These are phyloP conservation scores for Todiramphus chloris DNA, from an alignment of 2,113 vertebrate species.

Conservation along the genomic window DNA sequence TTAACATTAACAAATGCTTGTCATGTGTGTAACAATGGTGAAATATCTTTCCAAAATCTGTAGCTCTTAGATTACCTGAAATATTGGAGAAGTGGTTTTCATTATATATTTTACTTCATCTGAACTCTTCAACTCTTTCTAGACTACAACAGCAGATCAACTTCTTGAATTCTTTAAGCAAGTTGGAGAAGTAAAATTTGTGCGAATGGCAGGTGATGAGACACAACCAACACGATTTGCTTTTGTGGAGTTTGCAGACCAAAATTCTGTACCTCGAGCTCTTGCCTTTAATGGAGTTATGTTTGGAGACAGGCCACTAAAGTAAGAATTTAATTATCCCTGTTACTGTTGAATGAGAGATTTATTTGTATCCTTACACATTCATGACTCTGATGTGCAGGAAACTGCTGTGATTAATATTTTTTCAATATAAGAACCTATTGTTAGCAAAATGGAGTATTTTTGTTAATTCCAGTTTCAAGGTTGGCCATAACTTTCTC, in stretches of 20 bases:
- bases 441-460: not conserved
- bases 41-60: not conserved
- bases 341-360: not conserved
- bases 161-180: no score
- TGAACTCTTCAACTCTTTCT: not conserved
- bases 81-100: not conserved
- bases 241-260: not conserved
- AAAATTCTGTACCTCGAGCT: not conserved
- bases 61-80: not conserved
- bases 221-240: not conserved
- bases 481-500: not conserved
- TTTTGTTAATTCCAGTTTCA: not conserved
- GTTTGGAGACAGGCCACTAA: constrained; percentile 96
- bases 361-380: not conserved
- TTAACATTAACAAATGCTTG: not conserved
- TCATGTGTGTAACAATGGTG: not conserved
- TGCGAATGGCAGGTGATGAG: not conserved
- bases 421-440: not conserved
- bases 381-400: not conserved
- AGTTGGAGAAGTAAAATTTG: not conserved
- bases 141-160: constrained; percentile 85
- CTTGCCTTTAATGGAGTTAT: constrained; percentile 63
- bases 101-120: not conserved
- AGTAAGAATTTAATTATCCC: constrained; percentile 77
- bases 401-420: not conserved